phyloP scores from a whole-genome alignment of 2,113 vertebrate genomes.

The Lepus americanus region DNA sequence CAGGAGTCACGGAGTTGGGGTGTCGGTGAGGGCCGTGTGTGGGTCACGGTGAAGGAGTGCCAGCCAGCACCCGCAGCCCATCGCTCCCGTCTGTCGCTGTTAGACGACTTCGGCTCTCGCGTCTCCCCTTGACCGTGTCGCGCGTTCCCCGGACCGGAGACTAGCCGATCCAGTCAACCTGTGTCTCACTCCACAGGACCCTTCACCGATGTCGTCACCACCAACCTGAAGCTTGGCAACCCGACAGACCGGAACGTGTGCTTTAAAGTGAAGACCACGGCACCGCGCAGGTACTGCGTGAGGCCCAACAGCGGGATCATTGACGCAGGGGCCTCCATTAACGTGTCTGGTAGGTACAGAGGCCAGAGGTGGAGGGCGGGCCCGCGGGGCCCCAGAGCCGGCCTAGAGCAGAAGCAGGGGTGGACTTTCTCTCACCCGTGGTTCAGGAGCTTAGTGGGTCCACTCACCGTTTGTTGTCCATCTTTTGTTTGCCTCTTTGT shows the following conservation, averaged over 20 bases:
- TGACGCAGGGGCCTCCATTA: constrained; percentile 97
- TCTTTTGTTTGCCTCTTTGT: neutral
- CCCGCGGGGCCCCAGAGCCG: neutral
- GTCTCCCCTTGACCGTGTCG: rapidly evolving
- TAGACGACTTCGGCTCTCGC: neutral
- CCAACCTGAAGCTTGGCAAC: constrained; percentile 97
- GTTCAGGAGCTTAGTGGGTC: neutral
- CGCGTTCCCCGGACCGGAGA: rapidly evolving
- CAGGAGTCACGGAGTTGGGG: neutral
- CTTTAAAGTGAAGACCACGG: constrained; percentile 99
- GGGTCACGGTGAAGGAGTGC: too few species aligned
- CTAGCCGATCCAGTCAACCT: neutral
- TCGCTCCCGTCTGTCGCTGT: too few species aligned
- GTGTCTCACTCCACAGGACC: constrained; percentile 91
- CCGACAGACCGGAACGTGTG: constrained; percentile 97
- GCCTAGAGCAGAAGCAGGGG: neutral
- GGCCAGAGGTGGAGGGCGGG: neutral
- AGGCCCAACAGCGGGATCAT: constrained; percentile 99
- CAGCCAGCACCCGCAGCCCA: too few species aligned
- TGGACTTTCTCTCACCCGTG: too few species aligned
- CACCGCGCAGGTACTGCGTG: constrained; percentile 98
- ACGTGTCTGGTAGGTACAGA: constrained; percentile 94
- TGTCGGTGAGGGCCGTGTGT: neutral
- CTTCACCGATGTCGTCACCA: constrained; percentile 98
- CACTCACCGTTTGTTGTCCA: neutral